These are phyloP conservation scores for Valencia hispanica DNA, from an alignment of 2,797 vertebrate species.

Conservation along the genomic window DNA sequence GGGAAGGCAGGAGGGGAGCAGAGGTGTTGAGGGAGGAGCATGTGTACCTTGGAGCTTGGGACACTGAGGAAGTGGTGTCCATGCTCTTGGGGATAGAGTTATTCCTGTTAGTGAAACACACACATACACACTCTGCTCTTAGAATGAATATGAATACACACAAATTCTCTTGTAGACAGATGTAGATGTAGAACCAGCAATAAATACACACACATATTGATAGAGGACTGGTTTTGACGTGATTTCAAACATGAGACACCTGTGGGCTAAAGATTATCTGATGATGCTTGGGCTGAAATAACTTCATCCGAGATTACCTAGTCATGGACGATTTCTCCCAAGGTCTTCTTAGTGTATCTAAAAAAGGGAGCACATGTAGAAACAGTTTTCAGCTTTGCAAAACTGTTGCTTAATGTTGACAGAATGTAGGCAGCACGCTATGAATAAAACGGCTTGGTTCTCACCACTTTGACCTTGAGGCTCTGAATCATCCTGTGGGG, in stretches of 20 bases:
- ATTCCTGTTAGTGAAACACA: slow-evolving; percentile 84
- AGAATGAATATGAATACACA: slow-evolving; percentile 60
- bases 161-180: slow-evolving; percentile 25
- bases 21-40: slow-evolving; percentile 50
- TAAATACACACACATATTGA: slow-evolving; percentile 22
- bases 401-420: neutral
- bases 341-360: slow-evolving; percentile 79
- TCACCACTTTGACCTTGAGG: slow-evolving; percentile 79
- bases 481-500: slow-evolving; percentile 85
- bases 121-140: slow-evolving; percentile 69
- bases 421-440: slow-evolving; percentile 21
- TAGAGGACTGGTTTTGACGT: slow-evolving; percentile 23
- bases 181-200: slow-evolving; percentile 16
- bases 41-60: slow-evolving; percentile 76
- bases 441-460: slow-evolving; percentile 46
- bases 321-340: slow-evolving; percentile 81
- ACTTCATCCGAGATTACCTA: slow-evolving; percentile 69
- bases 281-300: neutral
- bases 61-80: slow-evolving; percentile 76
- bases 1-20: slow-evolving; percentile 16
- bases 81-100: slow-evolving; percentile 78
- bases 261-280: slow-evolving; percentile 10
- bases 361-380: slow-evolving; percentile 23
- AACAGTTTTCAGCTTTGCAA: slow-evolving; percentile 8
- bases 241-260: slow-evolving; percentile 33